Conservation (phyloP, 2,113 vertebrate species). For the Mastomys coucha region DNA sequence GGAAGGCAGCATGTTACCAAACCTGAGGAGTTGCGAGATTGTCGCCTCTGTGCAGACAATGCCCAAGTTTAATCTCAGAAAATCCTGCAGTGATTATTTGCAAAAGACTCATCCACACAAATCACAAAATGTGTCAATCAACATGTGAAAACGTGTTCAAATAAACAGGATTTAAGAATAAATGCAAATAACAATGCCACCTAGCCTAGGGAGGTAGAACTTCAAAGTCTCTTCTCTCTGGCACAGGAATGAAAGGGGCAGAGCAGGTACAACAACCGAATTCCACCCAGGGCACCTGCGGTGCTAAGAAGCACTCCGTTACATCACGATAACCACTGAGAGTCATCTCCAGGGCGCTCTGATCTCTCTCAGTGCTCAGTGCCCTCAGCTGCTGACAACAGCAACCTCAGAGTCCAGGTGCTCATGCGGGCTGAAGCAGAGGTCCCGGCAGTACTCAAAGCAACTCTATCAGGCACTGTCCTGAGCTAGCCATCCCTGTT, state of each 20-base stretch:
- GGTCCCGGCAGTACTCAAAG: background rate
- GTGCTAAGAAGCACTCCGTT: constrained; percentile 16
- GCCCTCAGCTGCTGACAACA: background rate
- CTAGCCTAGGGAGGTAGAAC: background rate
- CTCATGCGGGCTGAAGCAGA: background rate
- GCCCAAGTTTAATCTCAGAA: constrained; percentile 30
- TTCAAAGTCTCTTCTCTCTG: constrained; percentile 44
- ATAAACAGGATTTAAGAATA: constrained; percentile 9
- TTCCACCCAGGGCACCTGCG: constrained; percentile 25
- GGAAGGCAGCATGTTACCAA: background rate
- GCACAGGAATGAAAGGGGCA: constrained; percentile 1
- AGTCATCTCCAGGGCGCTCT: background rate
- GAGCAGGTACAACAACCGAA: background rate
- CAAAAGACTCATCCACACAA: constrained; percentile 34
- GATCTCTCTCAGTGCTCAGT: background rate
- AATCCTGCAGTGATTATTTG: background rate
- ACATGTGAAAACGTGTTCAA: constrained; percentile 21
- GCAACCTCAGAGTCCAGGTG: background rate
- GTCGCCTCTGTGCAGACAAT: background rate
- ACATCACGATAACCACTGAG: background rate
- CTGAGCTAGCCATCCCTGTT: background rate
- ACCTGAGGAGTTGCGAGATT: background rate
- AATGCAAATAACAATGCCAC: background rate
- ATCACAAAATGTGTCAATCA: constrained; percentile 4
- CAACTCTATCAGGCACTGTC: background rate